Percentiles rank a stretch among this genome's conserved stretches.
Conservation (phyloP, 23 tunicate species). For the Botrylloides violaceus region DNA sequence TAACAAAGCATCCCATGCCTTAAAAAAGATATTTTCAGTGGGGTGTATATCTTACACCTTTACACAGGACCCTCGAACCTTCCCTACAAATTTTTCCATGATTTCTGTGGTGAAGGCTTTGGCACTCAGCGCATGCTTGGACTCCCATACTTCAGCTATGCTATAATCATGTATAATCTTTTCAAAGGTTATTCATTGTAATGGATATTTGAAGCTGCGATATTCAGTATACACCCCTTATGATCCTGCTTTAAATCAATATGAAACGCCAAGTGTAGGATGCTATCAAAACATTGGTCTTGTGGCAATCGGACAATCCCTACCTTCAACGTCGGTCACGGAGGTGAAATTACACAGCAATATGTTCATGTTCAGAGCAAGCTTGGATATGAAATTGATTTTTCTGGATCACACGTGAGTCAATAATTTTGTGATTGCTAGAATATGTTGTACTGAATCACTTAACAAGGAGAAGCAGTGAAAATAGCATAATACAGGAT, state of each 20-base stretch:
- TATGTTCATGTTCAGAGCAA: constrained; percentile 95
- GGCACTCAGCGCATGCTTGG: no score
- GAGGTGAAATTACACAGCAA: constrained; percentile 71
- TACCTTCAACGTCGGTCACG: constrained; percentile 75
- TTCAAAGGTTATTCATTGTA: constrained; percentile 86
- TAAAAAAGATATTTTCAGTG: no score
- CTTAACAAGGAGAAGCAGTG: no score
- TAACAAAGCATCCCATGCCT: no score
- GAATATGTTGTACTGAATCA: no score
- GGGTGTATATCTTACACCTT: no score
- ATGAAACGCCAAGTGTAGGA: constrained; percentile 44
- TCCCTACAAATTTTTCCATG: no score
- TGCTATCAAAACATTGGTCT: constrained; percentile 78
- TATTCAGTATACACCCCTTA: constrained; percentile 32
- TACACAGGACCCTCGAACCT: no score
- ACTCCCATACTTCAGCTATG: no score
- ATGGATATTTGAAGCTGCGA: constrained; percentile 81
- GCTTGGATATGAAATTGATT: constrained; percentile 71
- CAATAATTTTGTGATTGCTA: not conserved
- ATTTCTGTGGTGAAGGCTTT: no score
- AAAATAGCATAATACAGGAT: no score
- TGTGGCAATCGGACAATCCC: constrained; percentile 70
- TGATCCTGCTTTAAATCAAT: constrained; percentile 33
- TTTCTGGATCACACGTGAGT: constrained; percentile 80
- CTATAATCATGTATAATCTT: no score